phyloP scores from a whole-genome alignment of 2,797 vertebrate species.

The Chanos chanos region DNA sequence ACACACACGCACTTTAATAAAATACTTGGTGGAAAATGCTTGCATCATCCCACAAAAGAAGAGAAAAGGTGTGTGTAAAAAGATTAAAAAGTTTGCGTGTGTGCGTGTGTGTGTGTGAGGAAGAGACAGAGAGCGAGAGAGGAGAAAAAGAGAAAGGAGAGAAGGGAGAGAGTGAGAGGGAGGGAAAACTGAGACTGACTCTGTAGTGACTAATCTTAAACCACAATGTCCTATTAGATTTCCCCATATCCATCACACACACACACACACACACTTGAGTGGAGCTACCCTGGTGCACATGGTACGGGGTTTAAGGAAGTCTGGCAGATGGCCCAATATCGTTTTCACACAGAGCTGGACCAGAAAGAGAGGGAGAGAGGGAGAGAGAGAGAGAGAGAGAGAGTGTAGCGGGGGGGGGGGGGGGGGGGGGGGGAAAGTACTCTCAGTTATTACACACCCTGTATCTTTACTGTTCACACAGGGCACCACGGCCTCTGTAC shows the following conservation, averaged over 20 bases:
- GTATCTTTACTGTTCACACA: too few species aligned
- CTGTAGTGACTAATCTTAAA: conserved; percentile 34
- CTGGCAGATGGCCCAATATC: conserved; percentile 20
- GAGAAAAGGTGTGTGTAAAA: too few species aligned
- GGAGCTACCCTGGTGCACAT: too few species aligned
- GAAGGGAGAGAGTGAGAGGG: not conserved
- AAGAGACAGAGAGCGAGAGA: too few species aligned
- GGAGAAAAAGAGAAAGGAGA: too few species aligned
- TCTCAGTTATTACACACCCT: too few species aligned
- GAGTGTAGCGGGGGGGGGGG: not conserved
- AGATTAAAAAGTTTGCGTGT: too few species aligned
- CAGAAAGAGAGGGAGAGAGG: not conserved
- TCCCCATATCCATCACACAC: not conserved
- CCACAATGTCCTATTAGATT: not conserved
- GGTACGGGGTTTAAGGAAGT: conserved; percentile 18
- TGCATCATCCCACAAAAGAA: too few species aligned
- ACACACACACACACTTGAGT: conserved; percentile 15
- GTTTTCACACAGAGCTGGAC: conserved; percentile 5
- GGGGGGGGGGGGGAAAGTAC: too few species aligned
- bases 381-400: not conserved
- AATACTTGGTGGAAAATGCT: too few species aligned
- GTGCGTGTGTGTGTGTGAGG: too few species aligned
- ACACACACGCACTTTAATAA: not conserved
- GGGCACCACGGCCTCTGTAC: too few species aligned
- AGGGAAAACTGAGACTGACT: conserved; percentile 8